A percentile compares a stretch with the other conserved stretches of the same genome.
These are phyloP conservation scores for Gobionotothen gibberifrons DNA, from an alignment of 2,797 vertebrate genomes.

Conservation along the genomic window DNA sequence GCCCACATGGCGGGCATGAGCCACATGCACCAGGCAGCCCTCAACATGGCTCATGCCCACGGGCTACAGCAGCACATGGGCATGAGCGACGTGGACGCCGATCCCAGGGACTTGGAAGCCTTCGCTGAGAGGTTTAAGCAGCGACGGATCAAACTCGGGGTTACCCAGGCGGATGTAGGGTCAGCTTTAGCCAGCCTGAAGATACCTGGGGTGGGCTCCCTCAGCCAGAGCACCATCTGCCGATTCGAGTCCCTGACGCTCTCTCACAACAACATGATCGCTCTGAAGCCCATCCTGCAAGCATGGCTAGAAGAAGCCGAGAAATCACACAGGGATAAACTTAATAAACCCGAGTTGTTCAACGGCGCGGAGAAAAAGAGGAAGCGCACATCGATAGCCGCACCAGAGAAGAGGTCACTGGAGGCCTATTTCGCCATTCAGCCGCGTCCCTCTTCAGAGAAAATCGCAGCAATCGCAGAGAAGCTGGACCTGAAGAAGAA, in stretches of 20 bases:
- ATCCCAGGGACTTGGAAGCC: slow-evolving; percentile 96
- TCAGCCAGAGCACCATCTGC: slow-evolving; percentile 96
- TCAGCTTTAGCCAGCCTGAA: slow-evolving; percentile 94
- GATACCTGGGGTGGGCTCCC: slow-evolving; percentile 94
- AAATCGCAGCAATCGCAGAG: slow-evolving; percentile 96
- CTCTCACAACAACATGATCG: slow-evolving; percentile 97
- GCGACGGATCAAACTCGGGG: slow-evolving; percentile 96
- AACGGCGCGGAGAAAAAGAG: slow-evolving; percentile 95
- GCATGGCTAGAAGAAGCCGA: slow-evolving; percentile 97
- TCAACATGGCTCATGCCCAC: slow-evolving; percentile 97
- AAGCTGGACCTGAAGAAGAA: slow-evolving; percentile 99
- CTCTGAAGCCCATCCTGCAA: slow-evolving; percentile 95
- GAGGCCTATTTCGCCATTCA: slow-evolving; percentile 98
- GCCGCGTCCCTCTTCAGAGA: slow-evolving; percentile 95
- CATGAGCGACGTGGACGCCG: slow-evolving; percentile 97
- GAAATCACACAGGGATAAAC: slow-evolving; percentile 96
- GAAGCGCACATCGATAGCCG: slow-evolving; percentile 96
- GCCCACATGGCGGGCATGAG: slow-evolving; percentile 98
- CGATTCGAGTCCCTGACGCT: slow-evolving; percentile 94
- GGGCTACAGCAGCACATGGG: slow-evolving; percentile 95
- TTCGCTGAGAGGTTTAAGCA: slow-evolving; percentile 98
- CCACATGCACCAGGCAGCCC: slow-evolving; percentile 98
- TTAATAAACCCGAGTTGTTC: slow-evolving; percentile 97
- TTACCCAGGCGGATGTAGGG: slow-evolving; percentile 97
- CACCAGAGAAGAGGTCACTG: slow-evolving; percentile 94